Conservation (phyloP, 1,140 invertebrate species). For the Eciton burchellii region DNA sequence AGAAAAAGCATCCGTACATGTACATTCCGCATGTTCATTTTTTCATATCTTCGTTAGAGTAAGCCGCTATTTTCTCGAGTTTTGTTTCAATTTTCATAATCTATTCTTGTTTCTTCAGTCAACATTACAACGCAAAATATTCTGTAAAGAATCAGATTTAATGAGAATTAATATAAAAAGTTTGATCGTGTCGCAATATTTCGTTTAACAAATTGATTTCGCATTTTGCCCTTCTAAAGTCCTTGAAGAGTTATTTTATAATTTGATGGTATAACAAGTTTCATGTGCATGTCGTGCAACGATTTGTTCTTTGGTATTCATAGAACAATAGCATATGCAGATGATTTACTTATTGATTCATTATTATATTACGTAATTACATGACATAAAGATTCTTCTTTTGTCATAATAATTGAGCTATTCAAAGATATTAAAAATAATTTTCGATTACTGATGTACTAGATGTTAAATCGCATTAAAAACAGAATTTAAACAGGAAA, state of each 20-base stretch:
- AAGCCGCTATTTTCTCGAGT: neutral
- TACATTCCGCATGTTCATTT: conserved; percentile 21
- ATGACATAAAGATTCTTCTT: neutral
- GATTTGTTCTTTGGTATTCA: neutral
- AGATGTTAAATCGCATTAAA: neutral
- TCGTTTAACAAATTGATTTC: neutral
- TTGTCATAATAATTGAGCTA: neutral
- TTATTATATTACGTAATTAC: neutral
- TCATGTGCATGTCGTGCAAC: neutral
- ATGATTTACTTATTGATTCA: neutral
- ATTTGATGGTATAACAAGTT: neutral
- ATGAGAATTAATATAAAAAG: neutral
- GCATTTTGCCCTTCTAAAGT: conserved; percentile 4
- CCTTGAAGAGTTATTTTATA: neutral
- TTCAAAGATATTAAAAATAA: neutral
- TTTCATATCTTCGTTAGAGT: conserved; percentile 11
- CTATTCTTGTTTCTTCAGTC: neutral
- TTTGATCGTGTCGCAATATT: neutral
- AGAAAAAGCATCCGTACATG: conserved; percentile 20
- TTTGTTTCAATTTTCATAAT: neutral
- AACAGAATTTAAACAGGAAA: no score
- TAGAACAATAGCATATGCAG: neutral
- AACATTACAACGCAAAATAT: conserved; percentile 3
- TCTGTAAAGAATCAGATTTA: neutral
- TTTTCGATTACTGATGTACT: neutral